Evolutionary conservation across 2,113 vertebrate species (phyloP).

Genomic region (Notechis scutatus): DNA sequence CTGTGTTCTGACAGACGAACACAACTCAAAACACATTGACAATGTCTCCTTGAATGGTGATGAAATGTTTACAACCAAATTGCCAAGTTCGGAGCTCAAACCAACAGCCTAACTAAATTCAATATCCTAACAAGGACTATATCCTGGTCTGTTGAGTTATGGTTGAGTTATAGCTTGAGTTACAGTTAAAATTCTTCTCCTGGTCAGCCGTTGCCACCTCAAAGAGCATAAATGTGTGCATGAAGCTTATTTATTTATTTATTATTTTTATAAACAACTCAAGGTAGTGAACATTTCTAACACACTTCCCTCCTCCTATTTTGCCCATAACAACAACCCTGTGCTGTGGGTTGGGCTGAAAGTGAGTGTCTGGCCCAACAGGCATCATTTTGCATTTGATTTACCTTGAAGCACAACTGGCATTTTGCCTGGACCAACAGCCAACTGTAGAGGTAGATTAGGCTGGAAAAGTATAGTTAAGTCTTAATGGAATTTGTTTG

Average conservation of each 20-base stretch:
- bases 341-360: too few species aligned
- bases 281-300: too few species aligned
- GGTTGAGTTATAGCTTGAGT: not conserved
- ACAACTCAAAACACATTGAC: too few species aligned
- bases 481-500: not conserved
- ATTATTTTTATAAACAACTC: too few species aligned
- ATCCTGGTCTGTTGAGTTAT: not conserved
- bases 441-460: not conserved
- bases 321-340: too few species aligned
- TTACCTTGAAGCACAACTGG: not conserved
- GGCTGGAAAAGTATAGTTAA: not conserved
- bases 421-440: not conserved
- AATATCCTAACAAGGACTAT: not conserved
- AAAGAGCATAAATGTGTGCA: not conserved
- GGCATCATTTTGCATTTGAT: not conserved
- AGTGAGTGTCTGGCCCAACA: too few species aligned
- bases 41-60: too few species aligned
- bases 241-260: not conserved
- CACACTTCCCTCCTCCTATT: too few species aligned
- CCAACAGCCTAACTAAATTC: too few species aligned
- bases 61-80: too few species aligned
- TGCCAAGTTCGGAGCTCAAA: too few species aligned
- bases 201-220: not conserved
- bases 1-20: too few species aligned
- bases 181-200: not conserved